Evolutionary conservation across 2,113 vertebrate species (phyloP).

Genomic region (Eidolon helvum): DNA sequence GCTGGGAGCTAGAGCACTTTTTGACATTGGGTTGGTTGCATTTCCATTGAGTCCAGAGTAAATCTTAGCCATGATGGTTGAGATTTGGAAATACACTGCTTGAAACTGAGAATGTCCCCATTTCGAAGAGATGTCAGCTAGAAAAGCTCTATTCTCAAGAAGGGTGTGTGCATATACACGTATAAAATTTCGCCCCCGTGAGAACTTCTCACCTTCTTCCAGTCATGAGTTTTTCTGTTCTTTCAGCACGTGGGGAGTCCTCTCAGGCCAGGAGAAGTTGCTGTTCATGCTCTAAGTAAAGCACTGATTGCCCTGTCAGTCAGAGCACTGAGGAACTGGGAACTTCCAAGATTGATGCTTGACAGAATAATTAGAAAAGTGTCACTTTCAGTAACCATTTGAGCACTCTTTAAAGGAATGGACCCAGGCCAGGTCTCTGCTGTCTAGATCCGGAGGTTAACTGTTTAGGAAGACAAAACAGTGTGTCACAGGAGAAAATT

Average conservation of each 20-base stretch:
- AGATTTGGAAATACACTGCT: background rate
- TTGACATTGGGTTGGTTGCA: background rate
- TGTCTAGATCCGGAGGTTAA: slow-evolving; percentile 85
- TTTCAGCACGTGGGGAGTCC: slow-evolving; percentile 62
- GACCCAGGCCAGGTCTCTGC: slow-evolving; percentile 77
- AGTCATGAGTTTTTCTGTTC: background rate
- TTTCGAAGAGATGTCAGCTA: background rate
- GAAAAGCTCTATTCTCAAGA: background rate
- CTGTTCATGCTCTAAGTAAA: slow-evolving; percentile 83
- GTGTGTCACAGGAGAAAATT: slow-evolving; percentile 83
- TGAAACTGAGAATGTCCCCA: background rate
- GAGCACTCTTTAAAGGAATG: slow-evolving; percentile 88
- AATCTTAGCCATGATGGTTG: background rate
- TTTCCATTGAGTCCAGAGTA: background rate
- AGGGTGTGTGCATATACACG: background rate
- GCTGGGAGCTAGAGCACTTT: background rate
- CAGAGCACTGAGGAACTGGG: slow-evolving; percentile 87
- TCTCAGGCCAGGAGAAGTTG: slow-evolving; percentile 35
- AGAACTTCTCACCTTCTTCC: background rate
- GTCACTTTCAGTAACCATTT: slow-evolving; percentile 94
- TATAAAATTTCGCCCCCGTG: background rate
- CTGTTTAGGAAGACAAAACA: slow-evolving; percentile 88
- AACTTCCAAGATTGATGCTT: slow-evolving; percentile 96
- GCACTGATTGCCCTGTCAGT: slow-evolving; percentile 97
- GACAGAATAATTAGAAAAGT: slow-evolving; percentile 99